Evolutionary conservation across 2,797 vertebrate genomes (phyloP), one percentile per base, ranked within the genome.

Genomic region (Aulostomus chinensis): DNA sequence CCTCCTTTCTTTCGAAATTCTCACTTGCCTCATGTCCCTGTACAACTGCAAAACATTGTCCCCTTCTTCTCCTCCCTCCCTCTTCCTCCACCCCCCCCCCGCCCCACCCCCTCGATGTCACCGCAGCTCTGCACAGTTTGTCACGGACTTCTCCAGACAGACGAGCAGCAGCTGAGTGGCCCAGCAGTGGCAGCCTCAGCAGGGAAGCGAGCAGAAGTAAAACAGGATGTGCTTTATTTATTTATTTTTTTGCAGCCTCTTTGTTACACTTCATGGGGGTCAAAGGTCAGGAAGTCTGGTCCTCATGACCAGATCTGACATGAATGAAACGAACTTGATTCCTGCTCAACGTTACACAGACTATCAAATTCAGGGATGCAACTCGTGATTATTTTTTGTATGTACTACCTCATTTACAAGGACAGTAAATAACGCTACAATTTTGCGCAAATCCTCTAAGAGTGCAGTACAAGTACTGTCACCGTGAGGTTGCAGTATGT

Each of bases 151-250:
- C 53, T 61, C 2, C 24, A 29, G 22, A 37, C 31, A 20, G 32
- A 48, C 11, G 51, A 41, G 40, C 43, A 55, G 50, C 47, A 33
- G 45, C 50, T 13, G 38, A 58, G 53, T 22, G 50, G 57, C 33
- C 18, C 3, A 50, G 18, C 18, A 16, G 24, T 15, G 10, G 35
- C 18, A 7, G 18, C 17, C 37, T 45, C 51, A 56, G 66, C 20
- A 34, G 24, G 47, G 29, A 9, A 2, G 21, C 31, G 8, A 47
- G 37, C 11, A 28, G 58, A 48, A 65, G 55, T 57, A 9, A 54
- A 66, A 70, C 78, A 73, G 81, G 73, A 78, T 60, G 72, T 68
- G 42, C 18, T 60, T 42, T 38, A 48, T 5, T 28, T 21, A 11
- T 30, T 34, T 43, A 32, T 16, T 14, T 36, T 42, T 35, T 16